Base-by-base conservation (phyloP, 1,140 invertebrate species). In the Drosophila truncata region DNA sequence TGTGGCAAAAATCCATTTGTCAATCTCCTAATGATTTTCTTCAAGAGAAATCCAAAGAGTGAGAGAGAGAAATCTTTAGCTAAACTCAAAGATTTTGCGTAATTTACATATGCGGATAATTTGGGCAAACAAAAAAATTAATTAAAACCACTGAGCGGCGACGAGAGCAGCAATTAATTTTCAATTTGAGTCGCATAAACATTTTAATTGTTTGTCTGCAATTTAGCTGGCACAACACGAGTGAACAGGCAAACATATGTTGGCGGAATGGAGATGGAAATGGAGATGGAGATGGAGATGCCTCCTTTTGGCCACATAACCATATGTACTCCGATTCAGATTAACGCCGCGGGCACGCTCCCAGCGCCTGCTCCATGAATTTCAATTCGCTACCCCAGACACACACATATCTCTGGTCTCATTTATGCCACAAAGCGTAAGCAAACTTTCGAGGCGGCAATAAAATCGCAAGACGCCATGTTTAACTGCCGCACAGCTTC, bases 171-270 rank as follows among this genome's bases (percentile, higher is more conserved):
- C 84, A 90, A 88, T 88, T 88, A 84, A 87, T 88, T 88, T 88
- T 88, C 85, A 88, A 90, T 87, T 87, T 90, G 76, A 84, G 65
- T 33, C 58, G 59, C 69, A 80, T 66, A 79, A 88, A 81, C 85
- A 84, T 87, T 84, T 84, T 84, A 84, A 88, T 87, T 87, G 85
- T 84, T 87, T 87, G 85, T 74, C 73, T 90, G 67, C 72, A 65
- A 86, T 86, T 81, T 78, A 55, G 71, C 67, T 50, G 64, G 47
- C 60, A 50, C 73, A 73, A 54, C 60, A 76, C 42, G 69, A 86
- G 77, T 78, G 74, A 86, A 78, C 80, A 86, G 78, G 70, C 78
- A 86, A 84, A 90, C 85, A 87, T 80, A 90, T 87, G 85, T 84
- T 61, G 20, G 52, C 42, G 64, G 35, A 54, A 59, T 58, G 35